Conservation (phyloP, 2,888 invertebrate genomes). For the Oxyteleia sp. region DNA sequence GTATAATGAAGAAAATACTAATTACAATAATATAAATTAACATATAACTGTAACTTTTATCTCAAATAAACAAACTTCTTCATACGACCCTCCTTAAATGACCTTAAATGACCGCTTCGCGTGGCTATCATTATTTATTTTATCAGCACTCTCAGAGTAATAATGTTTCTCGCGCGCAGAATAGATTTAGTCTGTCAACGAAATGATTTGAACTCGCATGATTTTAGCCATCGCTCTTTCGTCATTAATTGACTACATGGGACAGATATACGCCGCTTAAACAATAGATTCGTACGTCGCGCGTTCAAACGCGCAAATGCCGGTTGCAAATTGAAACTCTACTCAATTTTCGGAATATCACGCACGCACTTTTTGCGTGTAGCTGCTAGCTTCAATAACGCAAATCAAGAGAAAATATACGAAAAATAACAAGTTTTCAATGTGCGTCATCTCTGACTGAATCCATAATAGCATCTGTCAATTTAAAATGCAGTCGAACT, state of each 20-base stretch:
- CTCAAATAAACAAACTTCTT: too few relatives aligned
- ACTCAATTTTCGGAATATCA: constrained; percentile 50
- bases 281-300: constrained; percentile 44
- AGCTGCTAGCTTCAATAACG: constrained; percentile 55
- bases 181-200: constrained; percentile 52
- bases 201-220: constrained; percentile 53
- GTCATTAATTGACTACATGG: constrained; percentile 80
- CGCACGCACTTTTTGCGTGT: constrained; percentile 44
- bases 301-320: too few relatives aligned
- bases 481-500: constrained; percentile 11
- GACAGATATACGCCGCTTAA: constrained; percentile 56
- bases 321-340: too few relatives aligned
- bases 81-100: too few relatives aligned
- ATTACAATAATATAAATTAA: too few relatives aligned
- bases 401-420: constrained; percentile 61
- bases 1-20: too few relatives aligned
- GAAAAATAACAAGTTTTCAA: constrained; percentile 39
- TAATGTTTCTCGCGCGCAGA: constrained; percentile 47
- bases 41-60: too few relatives aligned
- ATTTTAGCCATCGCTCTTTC: constrained; percentile 76
- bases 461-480: constrained; percentile 46
- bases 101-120: constrained; percentile 28
- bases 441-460: constrained; percentile 18
- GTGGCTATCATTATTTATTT: constrained; percentile 42
- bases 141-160: constrained; percentile 26